phyloP scores from a whole-genome alignment of 2,113 vertebrate species.

The Cochlearius cochlearius region DNA sequence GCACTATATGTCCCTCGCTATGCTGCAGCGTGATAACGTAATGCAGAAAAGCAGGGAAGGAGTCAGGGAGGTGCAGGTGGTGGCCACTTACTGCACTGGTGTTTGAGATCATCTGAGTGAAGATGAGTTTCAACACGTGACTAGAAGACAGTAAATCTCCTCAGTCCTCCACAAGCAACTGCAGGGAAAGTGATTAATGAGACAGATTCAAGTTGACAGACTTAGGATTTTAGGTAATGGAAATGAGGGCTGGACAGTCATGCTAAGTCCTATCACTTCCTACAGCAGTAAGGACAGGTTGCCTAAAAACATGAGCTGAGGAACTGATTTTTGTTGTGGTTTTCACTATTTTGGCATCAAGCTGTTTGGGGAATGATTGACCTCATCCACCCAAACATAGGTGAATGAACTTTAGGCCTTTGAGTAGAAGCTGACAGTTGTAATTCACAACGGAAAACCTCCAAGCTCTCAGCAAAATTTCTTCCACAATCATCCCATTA shows the following conservation, averaged over 20 bases:
- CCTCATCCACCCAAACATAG: background rate
- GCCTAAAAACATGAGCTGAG: background rate
- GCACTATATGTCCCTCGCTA: rapidly evolving
- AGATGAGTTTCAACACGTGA: background rate
- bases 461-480: background rate
- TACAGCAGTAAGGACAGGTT: background rate
- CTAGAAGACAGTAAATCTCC: background rate
- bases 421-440: background rate
- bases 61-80: background rate
- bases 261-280: background rate
- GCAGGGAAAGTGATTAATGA: background rate
- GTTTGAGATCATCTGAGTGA: rapidly evolving
- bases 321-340: background rate
- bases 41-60: background rate
- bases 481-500: rapidly evolving
- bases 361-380: background rate
- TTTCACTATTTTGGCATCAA: background rate
- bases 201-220: background rate
- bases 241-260: background rate
- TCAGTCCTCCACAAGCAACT: background rate
- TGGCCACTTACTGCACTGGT: background rate
- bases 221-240: background rate
- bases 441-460: background rate
- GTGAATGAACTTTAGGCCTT: background rate
- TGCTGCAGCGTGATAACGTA: rapidly evolving